Conservation (phyloP, 1,140 invertebrate genomes). For the Chelonus insularis region DNA sequence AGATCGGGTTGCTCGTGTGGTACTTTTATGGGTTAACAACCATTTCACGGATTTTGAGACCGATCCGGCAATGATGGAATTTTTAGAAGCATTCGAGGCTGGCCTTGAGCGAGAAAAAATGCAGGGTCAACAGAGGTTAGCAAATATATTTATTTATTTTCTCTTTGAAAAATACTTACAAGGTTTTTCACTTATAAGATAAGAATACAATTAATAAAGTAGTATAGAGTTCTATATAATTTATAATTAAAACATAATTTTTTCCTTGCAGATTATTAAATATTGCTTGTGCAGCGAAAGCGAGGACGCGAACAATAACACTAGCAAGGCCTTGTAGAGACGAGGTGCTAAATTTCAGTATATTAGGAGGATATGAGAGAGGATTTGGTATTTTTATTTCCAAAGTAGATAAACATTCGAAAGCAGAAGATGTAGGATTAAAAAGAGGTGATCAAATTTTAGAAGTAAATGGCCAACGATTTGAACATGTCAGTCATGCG, state of each 20-base stretch:
- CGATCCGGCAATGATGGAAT: slow-evolving; percentile 94
- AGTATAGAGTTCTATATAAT: no score
- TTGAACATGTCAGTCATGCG: slow-evolving; percentile 87
- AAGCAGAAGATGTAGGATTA: slow-evolving; percentile 94
- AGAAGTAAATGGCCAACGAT: slow-evolving; percentile 96
- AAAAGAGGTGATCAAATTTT: slow-evolving; percentile 97
- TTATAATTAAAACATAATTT: no score
- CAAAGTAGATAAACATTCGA: slow-evolving; percentile 89
- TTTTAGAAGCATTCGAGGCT: slow-evolving; percentile 91
- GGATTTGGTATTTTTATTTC: slow-evolving; percentile 94
- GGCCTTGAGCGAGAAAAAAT: slow-evolving; percentile 83
- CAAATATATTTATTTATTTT: no score
- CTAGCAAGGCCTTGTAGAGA: slow-evolving; percentile 88
- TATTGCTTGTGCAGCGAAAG: slow-evolving; percentile 96
- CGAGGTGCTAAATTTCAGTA: slow-evolving; percentile 90
- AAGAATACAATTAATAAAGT: no score
- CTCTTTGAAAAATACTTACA: no score
- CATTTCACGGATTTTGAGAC: slow-evolving; percentile 99
- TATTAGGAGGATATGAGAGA: slow-evolving; percentile 90
- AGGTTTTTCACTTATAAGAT: no score
- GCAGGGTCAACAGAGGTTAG: slow-evolving; percentile 72
- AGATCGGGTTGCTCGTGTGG: slow-evolving; percentile 91
- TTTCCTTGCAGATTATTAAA: slow-evolving; percentile 85
- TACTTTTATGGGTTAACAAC: slow-evolving; percentile 98
- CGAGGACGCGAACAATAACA: slow-evolving; percentile 86